phyloP scores from a whole-genome alignment of 2,888 invertebrate genomes.

The Thera britannica region DNA sequence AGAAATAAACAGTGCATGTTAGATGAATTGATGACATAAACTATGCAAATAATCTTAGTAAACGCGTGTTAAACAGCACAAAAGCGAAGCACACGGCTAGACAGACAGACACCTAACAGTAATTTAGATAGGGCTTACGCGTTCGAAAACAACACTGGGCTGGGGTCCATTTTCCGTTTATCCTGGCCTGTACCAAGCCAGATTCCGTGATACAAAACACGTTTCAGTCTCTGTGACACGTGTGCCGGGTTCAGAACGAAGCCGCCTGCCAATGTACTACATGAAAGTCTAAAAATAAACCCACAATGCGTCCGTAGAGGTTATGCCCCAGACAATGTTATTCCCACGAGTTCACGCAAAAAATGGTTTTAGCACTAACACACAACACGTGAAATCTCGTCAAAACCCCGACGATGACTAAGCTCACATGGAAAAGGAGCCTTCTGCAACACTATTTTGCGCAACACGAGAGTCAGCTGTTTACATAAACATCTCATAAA shows the following conservation, averaged over 20 bases:
- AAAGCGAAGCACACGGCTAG: slow-evolving; percentile 55
- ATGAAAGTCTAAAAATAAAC: slow-evolving; percentile 80
- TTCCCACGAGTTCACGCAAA: slow-evolving; percentile 48
- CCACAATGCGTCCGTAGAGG: slow-evolving; percentile 74
- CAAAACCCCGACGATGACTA: slow-evolving; percentile 57
- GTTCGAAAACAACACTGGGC: slow-evolving; percentile 68
- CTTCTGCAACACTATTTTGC: slow-evolving; percentile 60
- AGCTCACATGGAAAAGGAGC: slow-evolving; percentile 63
- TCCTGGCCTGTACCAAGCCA: slow-evolving; percentile 53
- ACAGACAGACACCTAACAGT: slow-evolving; percentile 56
- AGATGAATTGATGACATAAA: slow-evolving; percentile 26
- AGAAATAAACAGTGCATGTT: slow-evolving; percentile 4
- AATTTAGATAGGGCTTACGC: slow-evolving; percentile 68
- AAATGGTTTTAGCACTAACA: slow-evolving; percentile 55
- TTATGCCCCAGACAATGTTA: slow-evolving; percentile 66
- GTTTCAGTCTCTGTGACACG: slow-evolving; percentile 61
- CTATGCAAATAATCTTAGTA: slow-evolving; percentile 21
- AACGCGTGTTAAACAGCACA: slow-evolving; percentile 48
- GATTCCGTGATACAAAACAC: slow-evolving; percentile 51
- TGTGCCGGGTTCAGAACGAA: slow-evolving; percentile 67
- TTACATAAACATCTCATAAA: slow-evolving; percentile 73
- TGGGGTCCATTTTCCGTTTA: slow-evolving; percentile 59
- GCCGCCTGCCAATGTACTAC: slow-evolving; percentile 75
- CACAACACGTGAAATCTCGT: slow-evolving; percentile 60
- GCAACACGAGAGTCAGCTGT: slow-evolving; percentile 76